phyloP scores from a whole-genome alignment of 1,140 invertebrate species.

The Pentalonia nigronervosa region DNA sequence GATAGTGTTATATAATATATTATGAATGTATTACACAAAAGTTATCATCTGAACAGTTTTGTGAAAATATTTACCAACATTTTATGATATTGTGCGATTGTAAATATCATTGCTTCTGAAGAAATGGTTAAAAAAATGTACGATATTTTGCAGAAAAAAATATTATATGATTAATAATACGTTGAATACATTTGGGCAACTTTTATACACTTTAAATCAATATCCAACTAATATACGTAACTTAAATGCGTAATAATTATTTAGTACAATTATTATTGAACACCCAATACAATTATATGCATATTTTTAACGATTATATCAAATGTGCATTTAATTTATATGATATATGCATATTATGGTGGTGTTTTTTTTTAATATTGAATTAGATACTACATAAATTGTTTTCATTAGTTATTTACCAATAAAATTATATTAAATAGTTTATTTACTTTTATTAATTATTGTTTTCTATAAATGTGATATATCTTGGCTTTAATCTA shows the following conservation, averaged over 20 bases:
- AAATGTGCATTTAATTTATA: not conserved
- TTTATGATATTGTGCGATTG: not conserved
- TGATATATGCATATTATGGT: too few species aligned
- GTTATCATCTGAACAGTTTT: not conserved
- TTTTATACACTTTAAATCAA: not conserved
- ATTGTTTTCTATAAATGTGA: too few species aligned
- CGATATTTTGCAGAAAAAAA: not conserved
- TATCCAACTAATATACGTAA: not conserved
- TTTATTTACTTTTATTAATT: too few species aligned
- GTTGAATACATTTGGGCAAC: not conserved
- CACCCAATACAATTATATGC: too few species aligned
- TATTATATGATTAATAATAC: constrained; percentile 13
- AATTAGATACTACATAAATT: not conserved
- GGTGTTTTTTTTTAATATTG: not conserved
- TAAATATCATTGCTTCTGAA: not conserved
- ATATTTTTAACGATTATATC: not conserved
- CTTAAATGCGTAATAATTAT: not conserved
- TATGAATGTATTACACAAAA: not conserved
- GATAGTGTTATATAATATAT: not conserved
- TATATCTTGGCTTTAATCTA: too few species aligned
- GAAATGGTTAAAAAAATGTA: not conserved
- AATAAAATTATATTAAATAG: too few species aligned
- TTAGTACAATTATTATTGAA: not conserved
- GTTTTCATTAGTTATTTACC: too few species aligned
- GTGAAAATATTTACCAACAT: constrained; percentile 2